phyloP scores from a whole-genome alignment of 2,113 vertebrate genomes.

The Melanotaenia duboulayi region DNA sequence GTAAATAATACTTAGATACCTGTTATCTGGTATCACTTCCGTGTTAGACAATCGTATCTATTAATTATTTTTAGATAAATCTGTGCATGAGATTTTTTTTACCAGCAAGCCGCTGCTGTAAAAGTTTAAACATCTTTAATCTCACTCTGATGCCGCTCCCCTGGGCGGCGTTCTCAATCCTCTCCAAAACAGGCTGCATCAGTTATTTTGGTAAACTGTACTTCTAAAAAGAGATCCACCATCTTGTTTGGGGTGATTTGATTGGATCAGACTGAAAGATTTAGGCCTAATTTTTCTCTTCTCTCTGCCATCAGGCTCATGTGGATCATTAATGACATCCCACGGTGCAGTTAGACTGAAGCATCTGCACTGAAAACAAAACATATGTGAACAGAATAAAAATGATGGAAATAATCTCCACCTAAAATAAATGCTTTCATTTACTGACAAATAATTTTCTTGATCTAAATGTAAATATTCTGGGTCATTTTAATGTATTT shows the following conservation, averaged over 20 bases:
- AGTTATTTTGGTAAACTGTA: slow-evolving; percentile 42
- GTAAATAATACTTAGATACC: slow-evolving; percentile 65
- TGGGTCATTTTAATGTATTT: no score
- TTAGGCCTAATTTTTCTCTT: slow-evolving; percentile 9
- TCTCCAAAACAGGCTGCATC: slow-evolving; percentile 35
- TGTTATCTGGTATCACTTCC: background rate
- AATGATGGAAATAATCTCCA: no score
- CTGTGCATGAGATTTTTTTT: background rate
- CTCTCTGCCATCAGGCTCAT: slow-evolving; percentile 15
- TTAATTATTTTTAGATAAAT: no score
- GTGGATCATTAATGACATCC: slow-evolving; percentile 16
- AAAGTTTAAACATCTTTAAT: slow-evolving; percentile 42
- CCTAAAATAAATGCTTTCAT: no score
- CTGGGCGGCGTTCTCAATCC: slow-evolving; percentile 60
- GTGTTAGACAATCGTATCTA: background rate
- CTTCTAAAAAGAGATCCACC: slow-evolving; percentile 10
- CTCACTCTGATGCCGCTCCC: slow-evolving; percentile 45
- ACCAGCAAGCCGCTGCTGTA: background rate
- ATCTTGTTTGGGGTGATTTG: slow-evolving; percentile 26
- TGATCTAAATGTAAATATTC: no score
- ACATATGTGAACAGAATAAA: no score
- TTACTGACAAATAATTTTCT: no score
- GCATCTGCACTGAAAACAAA: no score
- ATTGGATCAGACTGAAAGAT: slow-evolving; percentile 10
- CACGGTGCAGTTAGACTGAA: slow-evolving; percentile 10